A percentile compares a stretch with the other conserved stretches of the same genome.
Evolutionary conservation across 2,113 vertebrate genomes (phyloP).

Genomic region (Polypterus senegalus): DNA sequence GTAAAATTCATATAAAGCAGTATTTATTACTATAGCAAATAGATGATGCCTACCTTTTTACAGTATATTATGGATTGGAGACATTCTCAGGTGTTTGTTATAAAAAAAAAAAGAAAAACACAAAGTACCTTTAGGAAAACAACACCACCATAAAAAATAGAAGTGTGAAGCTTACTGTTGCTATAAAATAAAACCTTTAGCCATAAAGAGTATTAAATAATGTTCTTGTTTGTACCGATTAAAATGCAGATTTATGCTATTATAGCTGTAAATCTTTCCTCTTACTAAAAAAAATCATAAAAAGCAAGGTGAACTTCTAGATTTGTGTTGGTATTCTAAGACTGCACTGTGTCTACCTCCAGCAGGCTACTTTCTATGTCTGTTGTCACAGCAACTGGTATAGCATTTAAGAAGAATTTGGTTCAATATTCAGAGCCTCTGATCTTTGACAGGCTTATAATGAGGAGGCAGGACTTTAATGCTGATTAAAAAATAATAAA

Average conservation of each 20-base stretch:
- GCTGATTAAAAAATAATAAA: constrained; percentile 39
- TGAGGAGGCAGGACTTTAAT: constrained; percentile 57
- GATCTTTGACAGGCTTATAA: constrained; percentile 55
- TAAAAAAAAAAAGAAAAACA: too few species aligned
- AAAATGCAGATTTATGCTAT: neutral
- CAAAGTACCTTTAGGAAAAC: too few species aligned
- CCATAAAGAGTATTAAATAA: constrained; percentile 8
- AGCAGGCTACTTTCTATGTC: constrained; percentile 18
- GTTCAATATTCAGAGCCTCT: constrained; percentile 61
- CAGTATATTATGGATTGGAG: too few species aligned
- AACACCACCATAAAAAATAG: too few species aligned
- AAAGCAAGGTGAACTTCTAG: constrained; percentile 1
- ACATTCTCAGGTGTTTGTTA: too few species aligned
- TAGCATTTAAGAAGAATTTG: constrained; percentile 51
- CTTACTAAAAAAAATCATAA: neutral
- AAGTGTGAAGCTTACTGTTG: too few species aligned
- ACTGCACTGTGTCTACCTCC: constrained; percentile 27
- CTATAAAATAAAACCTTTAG: constrained; percentile 43
- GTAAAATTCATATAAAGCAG: too few species aligned
- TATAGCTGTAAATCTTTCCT: neutral
- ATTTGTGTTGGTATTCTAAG: constrained; percentile 25
- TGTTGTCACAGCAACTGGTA: constrained; percentile 56
- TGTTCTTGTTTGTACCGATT: neutral
- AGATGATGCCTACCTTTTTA: too few species aligned
- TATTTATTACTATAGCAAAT: too few species aligned